Conservation (phyloP, 2,113 vertebrate species). For the Pardalotus punctatus region DNA sequence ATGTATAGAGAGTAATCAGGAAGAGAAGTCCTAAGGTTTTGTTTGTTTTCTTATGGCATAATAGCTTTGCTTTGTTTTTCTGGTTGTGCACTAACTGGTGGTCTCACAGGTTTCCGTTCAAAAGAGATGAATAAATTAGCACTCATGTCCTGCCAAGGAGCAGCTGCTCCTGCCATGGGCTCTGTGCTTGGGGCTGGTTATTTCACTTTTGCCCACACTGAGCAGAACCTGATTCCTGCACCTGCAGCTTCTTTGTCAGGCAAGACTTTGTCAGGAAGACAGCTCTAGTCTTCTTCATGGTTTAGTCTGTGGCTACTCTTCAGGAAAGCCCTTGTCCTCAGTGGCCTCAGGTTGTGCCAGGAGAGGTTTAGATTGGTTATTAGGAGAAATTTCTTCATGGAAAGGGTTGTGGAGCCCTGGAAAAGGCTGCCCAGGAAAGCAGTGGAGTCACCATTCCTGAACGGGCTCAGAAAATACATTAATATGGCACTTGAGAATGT, state of each 20-base stretch:
- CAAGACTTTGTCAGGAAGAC: neutral
- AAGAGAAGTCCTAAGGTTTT: neutral
- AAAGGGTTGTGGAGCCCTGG: neutral
- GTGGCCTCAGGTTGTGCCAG: neutral
- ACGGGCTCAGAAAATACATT: neutral
- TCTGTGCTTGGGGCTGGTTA: neutral
- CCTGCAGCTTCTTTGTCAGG: neutral
- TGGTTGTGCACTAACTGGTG: neutral
- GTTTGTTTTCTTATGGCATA: neutral
- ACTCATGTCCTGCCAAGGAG: neutral
- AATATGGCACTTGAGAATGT: neutral
- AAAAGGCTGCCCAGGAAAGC: neutral
- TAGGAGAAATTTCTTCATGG: neutral
- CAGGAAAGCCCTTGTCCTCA: neutral
- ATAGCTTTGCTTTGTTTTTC: neutral
- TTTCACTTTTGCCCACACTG: neutral
- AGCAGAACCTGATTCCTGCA: neutral
- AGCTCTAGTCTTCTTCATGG: neutral
- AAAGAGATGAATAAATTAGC: neutral
- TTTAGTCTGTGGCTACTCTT: neutral
- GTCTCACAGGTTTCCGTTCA: neutral
- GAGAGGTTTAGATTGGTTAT: neutral
- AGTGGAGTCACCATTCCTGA: neutral
- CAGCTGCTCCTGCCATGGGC: neutral
- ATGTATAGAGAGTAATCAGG: neutral